Evolutionary conservation across 2,888 invertebrate species (phyloP).

Genomic region (Tuta absoluta): DNA sequence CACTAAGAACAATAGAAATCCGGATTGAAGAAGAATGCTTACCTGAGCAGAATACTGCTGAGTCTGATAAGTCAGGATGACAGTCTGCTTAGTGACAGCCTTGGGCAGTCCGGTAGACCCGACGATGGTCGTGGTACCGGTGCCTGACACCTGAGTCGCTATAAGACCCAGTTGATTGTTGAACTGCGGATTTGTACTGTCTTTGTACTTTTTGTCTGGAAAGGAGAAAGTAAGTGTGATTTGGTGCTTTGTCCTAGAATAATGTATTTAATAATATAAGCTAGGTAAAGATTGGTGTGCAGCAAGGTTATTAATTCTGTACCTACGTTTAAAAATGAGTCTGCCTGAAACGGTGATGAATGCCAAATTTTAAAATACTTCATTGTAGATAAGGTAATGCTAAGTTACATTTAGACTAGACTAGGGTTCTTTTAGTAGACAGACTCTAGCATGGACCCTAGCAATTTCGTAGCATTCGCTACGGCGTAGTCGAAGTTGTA

Average conservation of each 20-base stretch:
- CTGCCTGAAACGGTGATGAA: too few relatives aligned
- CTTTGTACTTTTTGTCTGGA: constrained; percentile 65
- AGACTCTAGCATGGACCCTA: too few relatives aligned
- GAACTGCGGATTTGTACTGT: constrained; percentile 57
- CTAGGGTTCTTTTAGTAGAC: too few relatives aligned
- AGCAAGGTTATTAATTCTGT: too few relatives aligned
- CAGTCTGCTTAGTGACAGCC: constrained; percentile 72
- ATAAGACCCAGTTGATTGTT: constrained; percentile 56
- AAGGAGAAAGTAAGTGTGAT: constrained; percentile 32
- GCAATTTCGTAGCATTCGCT: background rate
- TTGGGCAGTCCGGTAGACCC: constrained; percentile 65
- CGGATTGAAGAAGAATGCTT: constrained; percentile 26
- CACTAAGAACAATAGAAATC: too few relatives aligned
- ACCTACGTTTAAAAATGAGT: too few relatives aligned
- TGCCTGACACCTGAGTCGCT: constrained; percentile 62
- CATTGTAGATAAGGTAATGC: too few relatives aligned
- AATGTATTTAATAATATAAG: too few relatives aligned
- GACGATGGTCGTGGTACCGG: constrained; percentile 63
- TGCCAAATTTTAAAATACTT: too few relatives aligned
- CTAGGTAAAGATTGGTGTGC: too few relatives aligned
- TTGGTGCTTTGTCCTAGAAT: background rate
- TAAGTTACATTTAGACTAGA: too few relatives aligned
- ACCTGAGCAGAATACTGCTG: constrained; percentile 66
- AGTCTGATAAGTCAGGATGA: constrained; percentile 74
- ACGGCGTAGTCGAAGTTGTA: background rate